A percentile compares a stretch with the other conserved stretches of the same genome.
phyloP scores from a whole-genome alignment of 2,113 vertebrate species.

The Platichthys stellatus region DNA sequence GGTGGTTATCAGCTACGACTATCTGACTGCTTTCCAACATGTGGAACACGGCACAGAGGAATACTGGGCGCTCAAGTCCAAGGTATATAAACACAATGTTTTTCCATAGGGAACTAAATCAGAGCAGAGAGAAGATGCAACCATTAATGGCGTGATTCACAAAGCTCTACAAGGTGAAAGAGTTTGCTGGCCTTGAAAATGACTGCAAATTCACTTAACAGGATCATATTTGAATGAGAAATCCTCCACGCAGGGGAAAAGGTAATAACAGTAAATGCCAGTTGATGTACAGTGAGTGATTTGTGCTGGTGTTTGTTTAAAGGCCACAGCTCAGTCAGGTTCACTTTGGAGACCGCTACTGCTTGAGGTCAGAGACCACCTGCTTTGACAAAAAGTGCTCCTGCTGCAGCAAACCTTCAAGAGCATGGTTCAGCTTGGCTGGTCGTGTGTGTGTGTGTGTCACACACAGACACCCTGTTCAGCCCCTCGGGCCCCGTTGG shows the following conservation, averaged over 20 bases:
- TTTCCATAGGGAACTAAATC: too few species aligned
- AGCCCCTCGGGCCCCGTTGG: conserved; percentile 45
- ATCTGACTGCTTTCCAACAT: conserved; percentile 87
- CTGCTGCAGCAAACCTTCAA: conserved; percentile 65
- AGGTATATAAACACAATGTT: conserved; percentile 80
- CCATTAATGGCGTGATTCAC: not conserved
- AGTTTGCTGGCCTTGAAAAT: not conserved
- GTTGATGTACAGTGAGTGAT: conserved; percentile 1
- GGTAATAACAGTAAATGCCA: conserved; percentile 8
- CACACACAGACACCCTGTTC: not conserved
- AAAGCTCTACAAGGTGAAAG: not conserved
- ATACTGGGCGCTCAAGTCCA: conserved; percentile 87
- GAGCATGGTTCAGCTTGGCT: conserved; percentile 68
- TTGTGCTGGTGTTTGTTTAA: conserved; percentile 36
- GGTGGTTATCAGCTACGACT: conserved; percentile 91
- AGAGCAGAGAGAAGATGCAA: not conserved
- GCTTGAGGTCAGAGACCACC: conserved; percentile 57
- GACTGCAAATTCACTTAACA: not conserved
- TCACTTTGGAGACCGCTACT: conserved; percentile 17
- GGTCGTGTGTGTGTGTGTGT: not conserved
- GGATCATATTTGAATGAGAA: not conserved
- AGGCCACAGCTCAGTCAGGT: conserved; percentile 42
- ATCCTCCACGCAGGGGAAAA: not conserved
- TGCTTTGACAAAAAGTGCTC: conserved; percentile 29
- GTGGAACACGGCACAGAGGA: conserved; percentile 87